Evolutionary conservation across 2,888 invertebrate species (phyloP).

Genomic region (Cylindroiulus punctatus): DNA sequence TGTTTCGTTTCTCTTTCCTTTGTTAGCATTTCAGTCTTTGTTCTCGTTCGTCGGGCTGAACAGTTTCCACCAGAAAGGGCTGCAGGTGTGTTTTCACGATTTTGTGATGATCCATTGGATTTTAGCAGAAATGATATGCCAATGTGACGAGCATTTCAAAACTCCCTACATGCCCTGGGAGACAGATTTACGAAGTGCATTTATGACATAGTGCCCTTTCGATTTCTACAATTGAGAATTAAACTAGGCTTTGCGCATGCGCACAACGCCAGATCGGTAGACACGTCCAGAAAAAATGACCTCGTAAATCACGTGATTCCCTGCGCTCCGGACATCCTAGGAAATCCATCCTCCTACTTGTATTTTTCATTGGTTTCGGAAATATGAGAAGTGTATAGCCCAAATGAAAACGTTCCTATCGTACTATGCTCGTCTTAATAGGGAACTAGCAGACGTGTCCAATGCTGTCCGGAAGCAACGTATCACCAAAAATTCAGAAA

Average conservation of each 20-base stretch:
- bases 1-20: neutral
- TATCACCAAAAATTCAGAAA: too few relatives aligned
- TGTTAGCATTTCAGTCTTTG: neutral
- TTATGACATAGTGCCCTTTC: slow-evolving; percentile 35
- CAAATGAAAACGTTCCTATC: too few relatives aligned
- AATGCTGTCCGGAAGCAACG: too few relatives aligned
- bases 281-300: slow-evolving; percentile 45
- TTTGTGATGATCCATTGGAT: slow-evolving; percentile 34
- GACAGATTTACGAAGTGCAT: slow-evolving; percentile 43
- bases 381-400: neutral
- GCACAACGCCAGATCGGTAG: neutral
- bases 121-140: neutral
- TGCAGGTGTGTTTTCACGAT: slow-evolving; percentile 12
- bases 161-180: neutral
- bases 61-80: neutral
- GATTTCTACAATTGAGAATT: slow-evolving; percentile 45
- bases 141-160: slow-evolving; percentile 43
- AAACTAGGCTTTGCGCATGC: neutral
- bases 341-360: neutral
- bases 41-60: neutral
- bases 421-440: too few relatives aligned
- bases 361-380: slow-evolving; percentile 40
- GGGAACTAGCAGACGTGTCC: too few relatives aligned
- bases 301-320: slow-evolving; percentile 45
- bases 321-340: slow-evolving; percentile 43